Base-by-base conservation (phyloP, 2,888 invertebrate genomes). In the Trichopria drosophilae region DNA sequence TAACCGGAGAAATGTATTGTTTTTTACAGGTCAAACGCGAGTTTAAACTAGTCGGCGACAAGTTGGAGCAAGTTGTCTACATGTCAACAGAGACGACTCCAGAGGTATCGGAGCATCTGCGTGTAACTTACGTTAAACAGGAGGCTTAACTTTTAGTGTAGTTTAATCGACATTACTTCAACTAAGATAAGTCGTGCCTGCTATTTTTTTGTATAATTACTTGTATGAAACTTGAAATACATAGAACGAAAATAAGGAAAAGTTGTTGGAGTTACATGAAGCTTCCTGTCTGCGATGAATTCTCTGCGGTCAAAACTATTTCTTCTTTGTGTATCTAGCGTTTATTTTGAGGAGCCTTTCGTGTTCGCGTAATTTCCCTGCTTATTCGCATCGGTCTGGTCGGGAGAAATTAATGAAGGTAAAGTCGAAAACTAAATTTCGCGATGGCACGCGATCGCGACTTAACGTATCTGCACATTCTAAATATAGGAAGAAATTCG, bases 1-100 rank as follows among this genome's bases (percentile, higher is more conserved):
- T 32, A 24, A 31, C n/a, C 12, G 6, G 5, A 2, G 3, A 4
- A 18, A 28, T n/a, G n/a, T n/a, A n/a, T 20, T 16, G 45, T 42
- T 40, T 56, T 42, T 41, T 32, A 39, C 39, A 77, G 63, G 66
- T 82, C 7, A 76, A 73, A 50, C 67, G 83, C 22, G 61, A 69
- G 22, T 68, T 80, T 3, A 77, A 65, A 54, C 53, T 67, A 1
- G 41, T 59, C 1, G 64, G 48, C 4, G 50, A 65, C 39, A 29
- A 12, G 34, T 64, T 83, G 50, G 76, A 81, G 60, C 69, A 81
- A 1, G 69, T 71, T 18, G 40, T 82, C 6, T 77, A 58, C 29
- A 83, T 84, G 83, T 80, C 79, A 31, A 84, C 84, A 0, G 75
- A 77, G n/a, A 76, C 67, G 5, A 81, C 79, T 7, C 77, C 79